Percentiles rank a stretch among this genome's conserved stretches.
These are phyloP conservation scores for Torymus texanus DNA, from an alignment of 2,888 invertebrate species.

Conservation along the genomic window DNA sequence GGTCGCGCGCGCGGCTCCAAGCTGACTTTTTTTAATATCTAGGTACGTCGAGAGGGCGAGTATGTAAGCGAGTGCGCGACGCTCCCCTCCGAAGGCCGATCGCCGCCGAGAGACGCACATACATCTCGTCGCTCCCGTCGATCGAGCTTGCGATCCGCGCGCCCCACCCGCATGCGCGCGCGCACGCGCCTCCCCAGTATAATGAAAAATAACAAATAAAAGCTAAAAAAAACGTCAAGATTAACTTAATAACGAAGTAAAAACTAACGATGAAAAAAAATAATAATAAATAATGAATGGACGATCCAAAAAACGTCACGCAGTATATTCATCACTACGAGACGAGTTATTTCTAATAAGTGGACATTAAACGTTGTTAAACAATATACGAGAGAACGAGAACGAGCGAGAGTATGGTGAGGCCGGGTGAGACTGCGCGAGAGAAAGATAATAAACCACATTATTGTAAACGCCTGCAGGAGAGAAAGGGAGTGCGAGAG, in stretches of 20 bases:
- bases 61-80: not conserved
- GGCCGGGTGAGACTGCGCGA: slow-evolving; percentile 39
- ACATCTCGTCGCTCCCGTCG: slow-evolving; percentile 25
- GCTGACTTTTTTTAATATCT: slow-evolving; percentile 34
- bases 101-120: slow-evolving; percentile 43
- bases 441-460: slow-evolving; percentile 28
- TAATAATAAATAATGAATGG: not conserved
- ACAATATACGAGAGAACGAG: slow-evolving; percentile 58
- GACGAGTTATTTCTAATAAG: slow-evolving; percentile 69
- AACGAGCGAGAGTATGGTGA: too few species aligned
- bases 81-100: not conserved
- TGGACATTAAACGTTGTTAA: slow-evolving; percentile 67
- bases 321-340: slow-evolving; percentile 66
- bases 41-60: not conserved
- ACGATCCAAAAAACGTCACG: slow-evolving; percentile 57
- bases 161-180: not conserved
- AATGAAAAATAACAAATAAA: slow-evolving; percentile 48
- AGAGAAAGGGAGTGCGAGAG: slow-evolving; percentile 46
- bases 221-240: slow-evolving; percentile 28
- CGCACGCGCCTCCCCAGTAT: not conserved
- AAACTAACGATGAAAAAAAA: not conserved
- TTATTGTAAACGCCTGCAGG: not conserved
- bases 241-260: not conserved
- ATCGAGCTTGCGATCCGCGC: slow-evolving; percentile 47
- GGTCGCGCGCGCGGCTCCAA: slow-evolving; percentile 9